phyloP scores from a whole-genome alignment of 2,113 vertebrate genomes.

The Tiliqua scincoides region DNA sequence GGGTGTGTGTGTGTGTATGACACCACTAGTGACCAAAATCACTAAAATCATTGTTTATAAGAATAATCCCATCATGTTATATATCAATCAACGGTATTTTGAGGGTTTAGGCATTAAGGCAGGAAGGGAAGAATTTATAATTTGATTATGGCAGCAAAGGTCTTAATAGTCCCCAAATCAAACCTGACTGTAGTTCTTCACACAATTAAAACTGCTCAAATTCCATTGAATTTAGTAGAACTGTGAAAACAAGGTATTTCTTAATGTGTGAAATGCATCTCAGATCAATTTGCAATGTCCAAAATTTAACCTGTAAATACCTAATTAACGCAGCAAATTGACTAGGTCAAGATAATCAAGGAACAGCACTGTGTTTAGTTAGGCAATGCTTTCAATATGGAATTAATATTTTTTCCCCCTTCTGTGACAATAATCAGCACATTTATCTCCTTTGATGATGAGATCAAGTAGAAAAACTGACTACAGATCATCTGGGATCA shows the following conservation, averaged over 20 bases:
- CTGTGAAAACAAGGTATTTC: not conserved
- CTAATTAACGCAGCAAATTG: conserved; percentile 17
- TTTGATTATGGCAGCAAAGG: too few relatives aligned
- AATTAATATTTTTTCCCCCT: conserved; percentile 23
- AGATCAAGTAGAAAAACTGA: conserved; percentile 47
- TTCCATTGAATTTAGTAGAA: not conserved
- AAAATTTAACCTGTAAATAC: not conserved
- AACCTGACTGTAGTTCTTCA: too few relatives aligned
- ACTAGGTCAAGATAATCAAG: not conserved
- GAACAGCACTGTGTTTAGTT: not conserved
- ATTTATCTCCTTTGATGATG: conserved; percentile 63
- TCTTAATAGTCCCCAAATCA: too few relatives aligned
- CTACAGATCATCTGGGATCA: conserved; percentile 62
- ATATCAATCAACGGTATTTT: too few relatives aligned
- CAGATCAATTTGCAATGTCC: conserved; percentile 21
- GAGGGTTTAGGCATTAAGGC: too few relatives aligned
- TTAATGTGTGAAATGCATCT: conserved; percentile 8
- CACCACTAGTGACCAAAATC: too few relatives aligned
- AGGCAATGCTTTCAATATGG: conserved; percentile 7
- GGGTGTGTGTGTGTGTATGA: too few relatives aligned
- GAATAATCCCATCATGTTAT: too few relatives aligned
- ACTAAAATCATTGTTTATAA: too few relatives aligned
- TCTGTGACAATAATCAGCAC: conserved; percentile 57
- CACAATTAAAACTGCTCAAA: not conserved
- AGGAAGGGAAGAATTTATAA: too few relatives aligned